Percentiles rank a stretch among this genome's conserved stretches.
phyloP scores from a whole-genome alignment of 2,113 vertebrate genomes.

The Bagarius yarrelli region DNA sequence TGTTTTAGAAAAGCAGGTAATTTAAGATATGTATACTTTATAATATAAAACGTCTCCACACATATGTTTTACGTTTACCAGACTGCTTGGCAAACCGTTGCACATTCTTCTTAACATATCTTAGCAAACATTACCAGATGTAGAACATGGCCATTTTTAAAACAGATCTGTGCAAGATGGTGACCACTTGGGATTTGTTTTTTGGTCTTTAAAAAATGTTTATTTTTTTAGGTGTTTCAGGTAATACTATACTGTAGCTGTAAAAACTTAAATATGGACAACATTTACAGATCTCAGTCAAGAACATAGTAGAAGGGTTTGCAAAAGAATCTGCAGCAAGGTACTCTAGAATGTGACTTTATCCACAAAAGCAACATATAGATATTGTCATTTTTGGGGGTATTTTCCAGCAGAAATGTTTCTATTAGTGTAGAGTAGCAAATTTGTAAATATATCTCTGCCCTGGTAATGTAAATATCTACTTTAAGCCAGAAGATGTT shows the following conservation, averaged over 20 bases:
- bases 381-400: not conserved
- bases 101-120: conserved; percentile 14
- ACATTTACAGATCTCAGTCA: not conserved
- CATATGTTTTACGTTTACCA: conserved; percentile 14
- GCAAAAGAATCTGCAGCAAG: not conserved
- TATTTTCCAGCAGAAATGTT: too few species aligned
- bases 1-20: not conserved
- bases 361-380: not conserved
- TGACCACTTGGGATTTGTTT: not conserved
- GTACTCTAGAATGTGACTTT: conserved; percentile 8
- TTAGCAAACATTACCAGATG: conserved; percentile 2
- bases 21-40: not conserved
- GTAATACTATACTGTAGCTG: not conserved
- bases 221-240: not conserved
- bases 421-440: too few species aligned
- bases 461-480: too few species aligned
- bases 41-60: not conserved
- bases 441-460: too few species aligned
- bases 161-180: not conserved
- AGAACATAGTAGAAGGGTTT: not conserved
- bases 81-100: conserved; percentile 7
- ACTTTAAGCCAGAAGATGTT: too few species aligned
- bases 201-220: not conserved
- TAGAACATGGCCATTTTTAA: not conserved
- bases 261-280: not conserved